A percentile compares a stretch with the other conserved stretches of the same genome.
Conservation (phyloP, 1,140 invertebrate species). For the Drosophila mayri region DNA sequence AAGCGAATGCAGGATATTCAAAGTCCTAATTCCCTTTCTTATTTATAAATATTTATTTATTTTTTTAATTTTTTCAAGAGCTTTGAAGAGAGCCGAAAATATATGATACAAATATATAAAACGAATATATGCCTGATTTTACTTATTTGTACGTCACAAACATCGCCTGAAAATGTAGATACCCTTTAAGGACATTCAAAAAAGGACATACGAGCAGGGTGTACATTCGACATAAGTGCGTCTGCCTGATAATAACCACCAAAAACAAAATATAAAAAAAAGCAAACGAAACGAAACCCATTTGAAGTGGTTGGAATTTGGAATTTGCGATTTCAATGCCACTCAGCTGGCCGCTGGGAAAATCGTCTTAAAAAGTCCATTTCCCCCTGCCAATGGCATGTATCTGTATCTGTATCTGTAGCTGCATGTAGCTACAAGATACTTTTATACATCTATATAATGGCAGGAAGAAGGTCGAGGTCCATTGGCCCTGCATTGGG, state of each 20-base stretch:
- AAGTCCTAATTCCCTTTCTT: background rate
- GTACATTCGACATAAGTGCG: constrained; percentile 69
- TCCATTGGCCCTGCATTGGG: constrained; percentile 70
- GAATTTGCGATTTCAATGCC: constrained; percentile 73
- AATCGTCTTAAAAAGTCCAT: constrained; percentile 79
- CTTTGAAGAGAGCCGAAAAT: too few species aligned
- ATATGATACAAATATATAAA: too few species aligned
- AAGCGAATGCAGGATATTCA: too few species aligned
- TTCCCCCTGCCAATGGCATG: constrained; percentile 36
- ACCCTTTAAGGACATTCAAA: background rate
- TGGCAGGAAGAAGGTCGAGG: constrained; percentile 55
- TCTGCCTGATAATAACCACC: constrained; percentile 68
- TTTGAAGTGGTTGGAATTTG: constrained; percentile 77
- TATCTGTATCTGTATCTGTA: constrained; percentile 19
- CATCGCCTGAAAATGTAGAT: background rate
- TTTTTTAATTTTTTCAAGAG: too few species aligned
- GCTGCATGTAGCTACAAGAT: constrained; percentile 23
- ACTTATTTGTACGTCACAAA: background rate
- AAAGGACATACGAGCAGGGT: constrained; percentile 5
- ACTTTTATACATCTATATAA: constrained; percentile 39
- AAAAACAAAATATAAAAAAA: background rate
- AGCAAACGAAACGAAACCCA: constrained; percentile 5
- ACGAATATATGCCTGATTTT: too few species aligned
- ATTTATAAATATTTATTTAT: background rate
- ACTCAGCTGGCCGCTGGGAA: constrained; percentile 77